phyloP scores from a whole-genome alignment of 2,888 invertebrate species.

The Dichetophora obliterata region DNA sequence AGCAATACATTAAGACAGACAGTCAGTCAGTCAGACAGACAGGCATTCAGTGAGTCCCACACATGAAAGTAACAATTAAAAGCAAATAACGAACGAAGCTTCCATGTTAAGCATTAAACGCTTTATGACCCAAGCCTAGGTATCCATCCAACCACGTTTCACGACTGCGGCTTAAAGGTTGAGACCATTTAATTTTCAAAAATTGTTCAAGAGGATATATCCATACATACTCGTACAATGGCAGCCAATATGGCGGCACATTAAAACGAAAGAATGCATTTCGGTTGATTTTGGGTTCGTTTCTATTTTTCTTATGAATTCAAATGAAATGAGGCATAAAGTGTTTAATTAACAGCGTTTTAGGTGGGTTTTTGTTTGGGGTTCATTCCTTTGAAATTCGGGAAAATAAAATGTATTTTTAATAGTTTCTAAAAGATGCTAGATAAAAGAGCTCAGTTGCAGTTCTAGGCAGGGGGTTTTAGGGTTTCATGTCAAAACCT shows the following conservation, averaged over 20 bases:
- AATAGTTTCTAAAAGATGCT: background rate
- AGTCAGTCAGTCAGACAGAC: background rate
- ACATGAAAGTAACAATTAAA: constrained; percentile 17
- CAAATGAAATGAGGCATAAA: constrained; percentile 21
- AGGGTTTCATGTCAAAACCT: background rate
- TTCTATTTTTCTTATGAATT: constrained; percentile 1
- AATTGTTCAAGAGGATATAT: background rate
- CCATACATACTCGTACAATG: no score
- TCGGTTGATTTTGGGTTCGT: background rate
- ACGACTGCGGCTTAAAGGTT: background rate
- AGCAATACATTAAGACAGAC: background rate
- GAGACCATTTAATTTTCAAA: background rate
- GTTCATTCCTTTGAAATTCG: background rate
- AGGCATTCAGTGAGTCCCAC: background rate
- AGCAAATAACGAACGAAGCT: constrained; percentile 23
- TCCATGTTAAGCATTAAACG: constrained; percentile 29
- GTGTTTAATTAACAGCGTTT: constrained; percentile 23
- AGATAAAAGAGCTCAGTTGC: background rate
- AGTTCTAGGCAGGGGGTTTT: background rate
- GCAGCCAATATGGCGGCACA: constrained; percentile 35
- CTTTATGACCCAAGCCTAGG: background rate
- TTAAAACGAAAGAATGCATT: background rate
- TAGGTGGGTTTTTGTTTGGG: background rate
- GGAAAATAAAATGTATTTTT: background rate
- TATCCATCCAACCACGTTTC: background rate